Evolutionary conservation across 53 echinoderm and acorn worm species (phyloP).

Genomic region (Luidia sarsii): DNA sequence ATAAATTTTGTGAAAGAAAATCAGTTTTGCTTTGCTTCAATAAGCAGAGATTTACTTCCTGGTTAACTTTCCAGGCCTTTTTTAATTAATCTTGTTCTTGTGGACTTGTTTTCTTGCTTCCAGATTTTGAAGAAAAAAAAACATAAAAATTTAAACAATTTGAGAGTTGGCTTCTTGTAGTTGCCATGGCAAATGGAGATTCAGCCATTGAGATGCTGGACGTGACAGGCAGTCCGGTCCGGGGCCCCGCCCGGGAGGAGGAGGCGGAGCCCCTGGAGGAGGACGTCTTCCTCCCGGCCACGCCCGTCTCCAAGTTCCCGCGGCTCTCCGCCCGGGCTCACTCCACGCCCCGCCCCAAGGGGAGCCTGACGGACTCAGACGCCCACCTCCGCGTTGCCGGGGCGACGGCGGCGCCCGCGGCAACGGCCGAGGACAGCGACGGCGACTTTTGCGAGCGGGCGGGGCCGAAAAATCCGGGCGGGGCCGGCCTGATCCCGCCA

Average conservation of each 20-base stretch:
- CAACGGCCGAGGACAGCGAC: too few relatives aligned
- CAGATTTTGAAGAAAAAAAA: too few relatives aligned
- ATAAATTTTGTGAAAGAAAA: too few relatives aligned
- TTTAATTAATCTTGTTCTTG: too few relatives aligned
- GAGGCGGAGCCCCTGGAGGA: slow-evolving; percentile 4
- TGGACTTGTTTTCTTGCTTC: too few relatives aligned
- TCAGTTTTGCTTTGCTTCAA: too few relatives aligned
- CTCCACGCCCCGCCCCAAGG: slow-evolving; percentile 24
- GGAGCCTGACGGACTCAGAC: slow-evolving; percentile 28
- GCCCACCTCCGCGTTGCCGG: not conserved
- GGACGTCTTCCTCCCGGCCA: slow-evolving; percentile 29
- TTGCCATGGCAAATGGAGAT: slow-evolving; percentile 35
- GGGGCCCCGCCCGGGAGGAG: not conserved
- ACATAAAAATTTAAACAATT: too few relatives aligned
- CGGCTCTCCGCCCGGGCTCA: slow-evolving; percentile 16
- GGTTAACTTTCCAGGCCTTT: too few relatives aligned
- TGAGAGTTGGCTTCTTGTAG: too few relatives aligned
- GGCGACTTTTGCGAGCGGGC: too few relatives aligned
- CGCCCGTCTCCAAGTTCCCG: slow-evolving; percentile 9
- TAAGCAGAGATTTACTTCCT: too few relatives aligned
- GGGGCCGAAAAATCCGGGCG: not conserved
- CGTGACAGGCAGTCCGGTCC: not conserved
- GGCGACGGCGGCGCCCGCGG: too few relatives aligned
- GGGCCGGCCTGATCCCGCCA: not conserved
- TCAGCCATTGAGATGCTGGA: slow-evolving; percentile 37